Percentiles rank a stretch among this genome's conserved stretches.
Evolutionary conservation across 1,140 invertebrate species (phyloP).

Genomic region (Diachasmimorpha longicaudata): DNA sequence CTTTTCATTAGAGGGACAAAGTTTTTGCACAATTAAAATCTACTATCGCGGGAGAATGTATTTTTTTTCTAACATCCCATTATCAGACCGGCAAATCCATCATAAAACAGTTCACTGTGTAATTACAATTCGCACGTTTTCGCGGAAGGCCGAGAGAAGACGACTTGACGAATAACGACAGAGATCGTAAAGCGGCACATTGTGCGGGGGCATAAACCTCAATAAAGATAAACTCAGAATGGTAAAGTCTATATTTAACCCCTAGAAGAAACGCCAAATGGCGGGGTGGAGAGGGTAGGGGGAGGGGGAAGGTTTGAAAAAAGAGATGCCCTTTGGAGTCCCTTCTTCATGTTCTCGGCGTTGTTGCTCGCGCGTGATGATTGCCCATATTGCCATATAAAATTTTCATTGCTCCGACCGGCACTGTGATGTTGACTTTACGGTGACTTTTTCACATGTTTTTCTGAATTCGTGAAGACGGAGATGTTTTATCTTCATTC

Average conservation of each 20-base stretch:
- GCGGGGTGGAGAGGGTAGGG: not conserved
- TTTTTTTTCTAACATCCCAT: not conserved
- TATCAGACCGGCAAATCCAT: not conserved
- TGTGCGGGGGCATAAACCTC: slow-evolving; percentile 39
- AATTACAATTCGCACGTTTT: not conserved
- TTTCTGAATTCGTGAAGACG: not conserved
- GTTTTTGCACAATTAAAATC: too few species aligned
- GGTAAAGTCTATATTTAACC: slow-evolving; percentile 47
- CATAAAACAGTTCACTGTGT: not conserved
- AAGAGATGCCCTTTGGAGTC: not conserved
- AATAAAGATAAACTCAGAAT: slow-evolving; percentile 52
- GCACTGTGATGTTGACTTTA: not conserved
- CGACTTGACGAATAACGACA: not conserved
- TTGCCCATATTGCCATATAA: slow-evolving; percentile 1
- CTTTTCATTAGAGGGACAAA: too few species aligned
- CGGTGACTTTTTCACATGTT: slow-evolving; percentile 4
- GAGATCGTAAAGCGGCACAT: slow-evolving; percentile 31
- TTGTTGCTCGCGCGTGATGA: slow-evolving; percentile 24
- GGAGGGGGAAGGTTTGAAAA: not conserved
- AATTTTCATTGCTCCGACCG: not conserved
- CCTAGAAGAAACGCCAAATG: slow-evolving; percentile 6
- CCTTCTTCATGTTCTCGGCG: slow-evolving; percentile 15
- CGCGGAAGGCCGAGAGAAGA: not conserved
- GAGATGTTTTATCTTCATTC: not conserved
- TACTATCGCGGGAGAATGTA: not conserved